Evolutionary conservation across 1,140 invertebrate species (phyloP), one percentile per base, ranked within the genome.

Genomic region (Scaptodrosophila lebanonensis): DNA sequence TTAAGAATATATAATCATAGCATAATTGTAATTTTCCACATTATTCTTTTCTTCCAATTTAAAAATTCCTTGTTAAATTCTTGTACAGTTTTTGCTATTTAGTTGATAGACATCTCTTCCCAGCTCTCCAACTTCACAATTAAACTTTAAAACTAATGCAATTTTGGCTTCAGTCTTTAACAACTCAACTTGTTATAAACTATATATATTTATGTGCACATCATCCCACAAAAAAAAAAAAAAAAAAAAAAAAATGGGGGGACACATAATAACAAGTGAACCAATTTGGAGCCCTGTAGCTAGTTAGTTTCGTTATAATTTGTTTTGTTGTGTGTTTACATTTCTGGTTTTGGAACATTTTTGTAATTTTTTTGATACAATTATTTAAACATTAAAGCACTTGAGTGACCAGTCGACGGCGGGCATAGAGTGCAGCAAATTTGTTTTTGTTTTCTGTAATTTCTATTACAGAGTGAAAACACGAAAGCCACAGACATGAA

Each of bases 351-450:
- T n/a, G n/a, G n/a, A 49, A 60, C 49, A 62, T 49, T 67, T 33
- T 63, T 52, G 66, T 66, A 68, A 56, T 68, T 72, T 76, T n/a
- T 25, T 68, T 42, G 40, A 56, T 72, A 68, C 79, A 77, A 79
- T 79, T 79, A 79, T 79, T 79, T 82, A 73, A 73, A 66, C 75
- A 79, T 79, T 82, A 79, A 79, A 82, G 69, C 69, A 58, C 75
- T 82, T 45, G 42, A 61, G 36, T 49, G 17, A 30, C 20, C 29
- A 22, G 56, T 51, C 54, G 49, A 32, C 51, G 58, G 50, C 61
- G 22, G 3, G 63, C 56, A 47, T 54, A 33, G 47, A 61, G 42
- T 51, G 38, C 53, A 58, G 53, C 33, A 25, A 27, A 29, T 5
- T 44, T 44, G 38, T 42, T 47, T 45, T 40, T 22, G 36, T 48